Evolutionary conservation across 1,140 invertebrate species (phyloP), one percentile per base, ranked within the genome.

Genomic region (Conus ventricosus): DNA sequence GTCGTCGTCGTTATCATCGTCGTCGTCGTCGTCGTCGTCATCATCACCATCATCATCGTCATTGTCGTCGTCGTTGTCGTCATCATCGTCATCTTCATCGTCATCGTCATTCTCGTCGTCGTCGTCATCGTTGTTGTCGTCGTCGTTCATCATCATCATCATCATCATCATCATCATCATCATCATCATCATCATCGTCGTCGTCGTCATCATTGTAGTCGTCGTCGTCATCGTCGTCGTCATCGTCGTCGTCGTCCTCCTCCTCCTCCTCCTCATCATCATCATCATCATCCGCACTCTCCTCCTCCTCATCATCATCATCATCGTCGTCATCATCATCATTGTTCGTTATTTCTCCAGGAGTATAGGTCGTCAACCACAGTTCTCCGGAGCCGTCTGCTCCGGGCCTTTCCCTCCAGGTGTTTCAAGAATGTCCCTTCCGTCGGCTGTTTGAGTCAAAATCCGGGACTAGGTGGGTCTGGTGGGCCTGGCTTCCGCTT

Each of bases 111-210:
- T 13, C 1, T 80, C 25, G 23, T 27, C 51, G 23, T 27, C 51
- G n/a, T 27, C 51, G 23, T 80, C 25, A 5, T 80, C 25, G 23
- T 80, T 11, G 23, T 80, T 11, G 23, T 80, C n/a, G 23, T 27
- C 39, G 23, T 27, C 39, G 23, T n/a, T 80, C 25, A 80, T 80
- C 25, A 80, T 80, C 25, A 80, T 80, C 25, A 80, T n/a, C 1
- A 80, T 80, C 25, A 80, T 80, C 4, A 80, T 80, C 25, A 80
- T 80, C 25, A 80, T 80, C 25, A 80, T 80, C 25, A 80, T 80
- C 25, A 80, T n/a, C 1, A 80, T 80, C 25, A 80, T 80, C 4
- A 80, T 80, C 25, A 80, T 80, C 25, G 23, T 80, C 25, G 23
- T 80, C 25, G 23, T 5, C 4, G 23, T 80, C 25, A 80, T 80